Conservation (phyloP, 1,140 invertebrate genomes). For the Bombus difficillimus region DNA sequence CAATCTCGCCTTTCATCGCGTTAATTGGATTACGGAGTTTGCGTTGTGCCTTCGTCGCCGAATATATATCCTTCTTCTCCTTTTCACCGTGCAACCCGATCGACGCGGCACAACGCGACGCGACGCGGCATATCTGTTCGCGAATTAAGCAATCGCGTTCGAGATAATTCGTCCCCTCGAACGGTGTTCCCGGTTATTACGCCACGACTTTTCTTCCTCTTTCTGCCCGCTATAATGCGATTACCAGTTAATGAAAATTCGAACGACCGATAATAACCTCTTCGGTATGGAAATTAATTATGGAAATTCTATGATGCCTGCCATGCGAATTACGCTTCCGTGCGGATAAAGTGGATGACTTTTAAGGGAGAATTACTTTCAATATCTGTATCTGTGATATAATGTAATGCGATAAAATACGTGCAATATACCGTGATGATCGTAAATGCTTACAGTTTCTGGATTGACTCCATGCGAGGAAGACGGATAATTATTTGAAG, state of each 20-base stretch:
- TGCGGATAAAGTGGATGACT: background rate
- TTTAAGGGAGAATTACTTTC: too few species aligned
- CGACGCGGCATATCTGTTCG: conserved; percentile 27
- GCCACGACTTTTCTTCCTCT: conserved; percentile 5
- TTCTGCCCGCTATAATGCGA: background rate
- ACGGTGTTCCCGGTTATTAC: background rate
- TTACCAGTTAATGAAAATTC: conserved; percentile 22
- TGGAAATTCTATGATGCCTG: background rate
- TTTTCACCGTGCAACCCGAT: background rate
- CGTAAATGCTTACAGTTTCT: too few species aligned
- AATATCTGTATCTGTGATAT: too few species aligned
- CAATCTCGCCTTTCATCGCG: conserved; percentile 66
- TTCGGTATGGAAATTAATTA: conserved; percentile 6
- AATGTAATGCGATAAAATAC: too few species aligned
- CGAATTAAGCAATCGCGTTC: conserved; percentile 35
- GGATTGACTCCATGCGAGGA: fast-evolving
- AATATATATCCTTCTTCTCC: conserved; percentile 13
- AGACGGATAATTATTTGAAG: background rate
- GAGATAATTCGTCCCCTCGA: conserved; percentile 2
- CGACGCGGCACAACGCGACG: background rate
- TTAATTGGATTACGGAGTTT: conserved; percentile 67
- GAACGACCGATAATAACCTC: background rate
- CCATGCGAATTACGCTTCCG: background rate
- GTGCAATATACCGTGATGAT: background rate
- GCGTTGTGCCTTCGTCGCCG: conserved; percentile 39